Evolutionary conservation across 2,797 vertebrate species (phyloP).

Genomic region (Acanthornis magna): DNA sequence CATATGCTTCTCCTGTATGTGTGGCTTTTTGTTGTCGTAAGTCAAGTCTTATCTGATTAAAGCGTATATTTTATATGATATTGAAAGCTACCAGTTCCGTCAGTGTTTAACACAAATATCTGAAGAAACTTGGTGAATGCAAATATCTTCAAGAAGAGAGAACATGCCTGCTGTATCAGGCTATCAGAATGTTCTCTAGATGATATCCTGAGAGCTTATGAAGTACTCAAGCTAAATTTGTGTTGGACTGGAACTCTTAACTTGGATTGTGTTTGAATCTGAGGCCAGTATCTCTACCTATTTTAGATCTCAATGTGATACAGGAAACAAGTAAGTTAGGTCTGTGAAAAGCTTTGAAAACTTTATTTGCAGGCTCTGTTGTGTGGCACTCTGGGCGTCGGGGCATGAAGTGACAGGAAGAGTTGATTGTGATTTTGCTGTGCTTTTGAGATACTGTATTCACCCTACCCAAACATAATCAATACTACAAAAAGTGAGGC

Average conservation of each 20-base stretch:
- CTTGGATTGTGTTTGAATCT: neutral
- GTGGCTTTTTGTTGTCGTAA: neutral
- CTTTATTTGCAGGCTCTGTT: neutral
- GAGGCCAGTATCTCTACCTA: neutral
- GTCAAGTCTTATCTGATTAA: neutral
- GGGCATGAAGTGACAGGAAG: neutral
- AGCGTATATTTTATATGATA: neutral
- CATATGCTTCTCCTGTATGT: neutral
- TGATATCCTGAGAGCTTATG: neutral
- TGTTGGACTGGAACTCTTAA: neutral
- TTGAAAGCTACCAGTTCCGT: neutral
- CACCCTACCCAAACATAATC: neutral
- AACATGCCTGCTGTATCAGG: neutral
- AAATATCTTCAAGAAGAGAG: neutral
- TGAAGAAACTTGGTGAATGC: neutral
- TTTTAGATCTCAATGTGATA: neutral
- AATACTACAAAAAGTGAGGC: neutral
- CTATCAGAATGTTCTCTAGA: neutral
- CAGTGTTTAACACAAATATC: neutral
- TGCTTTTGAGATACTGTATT: neutral
- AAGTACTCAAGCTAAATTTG: neutral
- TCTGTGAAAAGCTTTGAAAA: neutral
- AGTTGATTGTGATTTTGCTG: neutral
- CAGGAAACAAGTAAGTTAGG: neutral
- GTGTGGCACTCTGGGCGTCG: neutral